Conservation (phyloP, 2,113 vertebrate genomes). For the Ophiodon elongatus region DNA sequence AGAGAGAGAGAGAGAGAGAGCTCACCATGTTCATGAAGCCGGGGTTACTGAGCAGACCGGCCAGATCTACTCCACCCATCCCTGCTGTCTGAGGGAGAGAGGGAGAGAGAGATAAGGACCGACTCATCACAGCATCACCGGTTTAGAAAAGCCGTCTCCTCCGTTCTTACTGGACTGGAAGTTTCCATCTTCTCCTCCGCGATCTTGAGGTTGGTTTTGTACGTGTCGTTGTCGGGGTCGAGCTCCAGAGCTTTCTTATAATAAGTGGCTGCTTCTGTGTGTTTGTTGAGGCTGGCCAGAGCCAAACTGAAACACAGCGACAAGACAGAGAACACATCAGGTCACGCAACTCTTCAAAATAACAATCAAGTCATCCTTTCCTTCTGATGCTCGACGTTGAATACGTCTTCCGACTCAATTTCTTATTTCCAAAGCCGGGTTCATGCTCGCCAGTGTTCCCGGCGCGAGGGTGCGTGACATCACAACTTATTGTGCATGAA, state of each 20-base stretch:
- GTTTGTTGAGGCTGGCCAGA: conserved; percentile 94
- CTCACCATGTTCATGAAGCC: conserved; percentile 97
- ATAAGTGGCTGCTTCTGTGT: conserved; percentile 91
- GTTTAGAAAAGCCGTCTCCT: background rate
- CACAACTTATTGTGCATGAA: background rate
- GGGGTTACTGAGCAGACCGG: conserved; percentile 93
- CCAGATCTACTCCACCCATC: conserved; percentile 91
- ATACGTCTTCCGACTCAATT: background rate
- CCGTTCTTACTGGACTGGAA: conserved; percentile 88
- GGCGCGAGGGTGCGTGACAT: background rate
- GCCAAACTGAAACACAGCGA: conserved; percentile 85
- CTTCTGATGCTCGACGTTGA: background rate
- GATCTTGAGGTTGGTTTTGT: conserved; percentile 95
- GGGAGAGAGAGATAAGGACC: background rate
- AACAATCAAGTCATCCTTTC: background rate
- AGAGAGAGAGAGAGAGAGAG: background rate
- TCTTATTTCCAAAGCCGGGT: background rate
- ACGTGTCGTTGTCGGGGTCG: conserved; percentile 96
- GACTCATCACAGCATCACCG: background rate
- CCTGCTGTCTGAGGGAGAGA: conserved; percentile 83
- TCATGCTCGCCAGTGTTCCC: background rate
- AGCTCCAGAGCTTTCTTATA: conserved; percentile 96
- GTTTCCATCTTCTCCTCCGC: conserved; percentile 95
- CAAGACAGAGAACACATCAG: background rate
- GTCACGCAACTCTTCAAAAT: background rate